Evolutionary conservation across 2,797 vertebrate species (phyloP).

Genomic region (Lepilemur septentrionalis): DNA sequence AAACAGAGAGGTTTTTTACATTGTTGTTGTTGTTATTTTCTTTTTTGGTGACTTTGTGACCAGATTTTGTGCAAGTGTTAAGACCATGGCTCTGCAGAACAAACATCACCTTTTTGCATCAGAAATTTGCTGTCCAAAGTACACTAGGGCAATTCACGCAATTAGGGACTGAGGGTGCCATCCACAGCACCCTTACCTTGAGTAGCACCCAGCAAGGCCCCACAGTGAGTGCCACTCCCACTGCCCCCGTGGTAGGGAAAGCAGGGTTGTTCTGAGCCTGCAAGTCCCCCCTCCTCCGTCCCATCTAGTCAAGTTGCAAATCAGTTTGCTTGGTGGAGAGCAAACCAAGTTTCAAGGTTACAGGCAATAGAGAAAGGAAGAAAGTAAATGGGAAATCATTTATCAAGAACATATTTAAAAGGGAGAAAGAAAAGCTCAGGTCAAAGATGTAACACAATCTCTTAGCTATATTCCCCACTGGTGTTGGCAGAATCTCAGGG

Average conservation of each 20-base stretch:
- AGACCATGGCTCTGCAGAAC: conserved; percentile 46
- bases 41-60: not conserved
- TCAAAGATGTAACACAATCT: not conserved
- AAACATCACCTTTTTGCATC: conserved; percentile 70
- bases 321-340: not conserved
- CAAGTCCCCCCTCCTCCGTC: not conserved
- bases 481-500: not conserved
- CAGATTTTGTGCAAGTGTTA: not conserved
- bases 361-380: not conserved
- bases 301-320: not conserved
- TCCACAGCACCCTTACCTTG: not conserved
- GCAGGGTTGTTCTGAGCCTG: not conserved
- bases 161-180: not conserved
- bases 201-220: not conserved
- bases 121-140: conserved; percentile 71
- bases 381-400: not conserved
- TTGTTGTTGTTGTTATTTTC: too few species aligned
- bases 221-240: not conserved
- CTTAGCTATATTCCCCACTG: not conserved
- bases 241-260: not conserved
- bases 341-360: conserved; percentile 50
- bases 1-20: not conserved
- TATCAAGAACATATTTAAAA: conserved; percentile 64
- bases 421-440: not conserved
- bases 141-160: not conserved